Conservation (phyloP, 1,140 invertebrate species). For the Coelopa frigida region DNA sequence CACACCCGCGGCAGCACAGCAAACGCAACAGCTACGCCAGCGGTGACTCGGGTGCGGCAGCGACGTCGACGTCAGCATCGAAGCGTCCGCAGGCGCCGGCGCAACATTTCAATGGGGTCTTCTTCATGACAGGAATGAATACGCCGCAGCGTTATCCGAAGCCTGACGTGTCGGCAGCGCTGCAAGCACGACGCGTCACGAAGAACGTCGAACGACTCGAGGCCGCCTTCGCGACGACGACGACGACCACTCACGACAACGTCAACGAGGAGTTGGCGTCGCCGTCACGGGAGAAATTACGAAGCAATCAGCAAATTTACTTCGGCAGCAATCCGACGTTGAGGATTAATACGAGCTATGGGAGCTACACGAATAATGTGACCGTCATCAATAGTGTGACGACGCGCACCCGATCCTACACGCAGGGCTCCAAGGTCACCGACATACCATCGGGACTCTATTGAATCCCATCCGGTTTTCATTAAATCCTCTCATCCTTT, state of each 20-base stretch:
- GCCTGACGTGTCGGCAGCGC: constrained; percentile 49
- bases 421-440: constrained; percentile 53
- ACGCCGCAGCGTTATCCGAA: constrained; percentile 39
- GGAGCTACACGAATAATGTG: constrained; percentile 38
- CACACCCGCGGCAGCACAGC: neutral
- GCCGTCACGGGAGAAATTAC: constrained; percentile 45
- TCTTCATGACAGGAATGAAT: constrained; percentile 44
- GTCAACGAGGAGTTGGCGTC: constrained; percentile 53
- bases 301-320: constrained; percentile 45
- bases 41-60: constrained; percentile 41
- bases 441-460: constrained; percentile 67
- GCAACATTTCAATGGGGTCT: constrained; percentile 48
- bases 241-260: constrained; percentile 62
- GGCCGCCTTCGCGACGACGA: constrained; percentile 49
- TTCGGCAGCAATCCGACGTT: constrained; percentile 45
- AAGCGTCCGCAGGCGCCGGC: constrained; percentile 25
- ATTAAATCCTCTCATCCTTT: constrained; percentile 29
- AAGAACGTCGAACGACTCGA: constrained; percentile 73
- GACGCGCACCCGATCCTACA: constrained; percentile 31
- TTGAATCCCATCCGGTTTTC: constrained; percentile 30
- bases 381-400: constrained; percentile 19
- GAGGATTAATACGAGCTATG: constrained; percentile 27
- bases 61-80: constrained; percentile 25
- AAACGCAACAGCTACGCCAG: constrained; percentile 10
- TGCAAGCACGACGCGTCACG: constrained; percentile 53